A percentile compares a stretch with the other conserved stretches of the same genome.
phyloP scores from a whole-genome alignment of 2,888 invertebrate species.

The Peribatodes rhomboidaria region DNA sequence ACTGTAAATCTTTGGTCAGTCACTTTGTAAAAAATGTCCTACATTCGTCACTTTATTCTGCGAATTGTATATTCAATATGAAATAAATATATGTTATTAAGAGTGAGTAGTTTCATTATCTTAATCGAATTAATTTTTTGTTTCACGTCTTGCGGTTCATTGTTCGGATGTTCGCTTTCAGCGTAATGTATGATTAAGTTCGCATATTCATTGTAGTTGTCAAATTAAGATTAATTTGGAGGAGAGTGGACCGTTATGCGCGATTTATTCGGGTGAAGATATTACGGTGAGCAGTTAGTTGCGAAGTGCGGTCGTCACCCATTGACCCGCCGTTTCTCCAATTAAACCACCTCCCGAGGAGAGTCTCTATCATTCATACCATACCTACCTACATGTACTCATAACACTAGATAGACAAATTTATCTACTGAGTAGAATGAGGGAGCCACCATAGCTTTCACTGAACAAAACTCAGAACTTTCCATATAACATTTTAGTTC shows the following conservation, averaged over 20 bases:
- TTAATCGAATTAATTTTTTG: constrained; percentile 66
- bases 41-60: constrained; percentile 67
- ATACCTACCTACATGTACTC: constrained; percentile 34
- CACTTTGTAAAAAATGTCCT: constrained; percentile 60
- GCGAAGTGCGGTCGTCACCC: constrained; percentile 68
- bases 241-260: constrained; percentile 62
- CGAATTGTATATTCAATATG: constrained; percentile 71
- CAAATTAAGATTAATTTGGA: constrained; percentile 76
- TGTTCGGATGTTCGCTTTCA: constrained; percentile 64
- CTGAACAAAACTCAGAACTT: no score
- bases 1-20: constrained; percentile 46
- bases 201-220: constrained; percentile 67
- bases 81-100: constrained; percentile 75
- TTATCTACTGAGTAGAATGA: no score
- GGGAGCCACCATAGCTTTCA: no score
- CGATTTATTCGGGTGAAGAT: constrained; percentile 74
- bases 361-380: constrained; percentile 55
- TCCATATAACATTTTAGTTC: no score
- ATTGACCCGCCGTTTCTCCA: constrained; percentile 72
- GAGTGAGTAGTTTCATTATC: constrained; percentile 55
- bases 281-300: constrained; percentile 63
- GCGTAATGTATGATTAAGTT: constrained; percentile 69
- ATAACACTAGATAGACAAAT: no score
- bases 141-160: constrained; percentile 55
- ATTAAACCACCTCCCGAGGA: constrained; percentile 68